Percentiles rank a stretch among this genome's conserved stretches.
Conservation (phyloP, 2,888 invertebrate genomes). For the Caenorhabditis sp. region DNA sequence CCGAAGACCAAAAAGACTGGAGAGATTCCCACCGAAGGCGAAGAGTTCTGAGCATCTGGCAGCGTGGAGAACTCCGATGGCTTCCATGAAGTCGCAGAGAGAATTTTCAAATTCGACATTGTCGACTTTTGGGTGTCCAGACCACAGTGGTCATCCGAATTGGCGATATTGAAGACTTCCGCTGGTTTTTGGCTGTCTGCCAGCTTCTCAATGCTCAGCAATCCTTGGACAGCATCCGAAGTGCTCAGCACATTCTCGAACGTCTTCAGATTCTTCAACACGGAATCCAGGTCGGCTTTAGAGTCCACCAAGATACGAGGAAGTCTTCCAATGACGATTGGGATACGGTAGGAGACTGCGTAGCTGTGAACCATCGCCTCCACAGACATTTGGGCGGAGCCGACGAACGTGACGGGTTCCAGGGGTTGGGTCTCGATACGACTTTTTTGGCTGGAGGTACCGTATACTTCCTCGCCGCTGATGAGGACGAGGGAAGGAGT, state of each 20-base stretch:
- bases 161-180: slow-evolving; percentile 57
- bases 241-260: slow-evolving; percentile 22
- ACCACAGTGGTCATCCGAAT: slow-evolving; percentile 1
- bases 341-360: slow-evolving; percentile 76
- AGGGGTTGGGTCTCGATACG: slow-evolving; percentile 58
- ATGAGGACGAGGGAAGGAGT: slow-evolving; percentile 35
- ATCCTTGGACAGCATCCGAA: slow-evolving; percentile 29
- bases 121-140: background rate
- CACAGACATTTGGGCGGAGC: slow-evolving; percentile 71
- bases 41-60: background rate
- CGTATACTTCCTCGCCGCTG: slow-evolving; percentile 65
- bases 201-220: slow-evolving; percentile 24
- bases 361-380: slow-evolving; percentile 80
- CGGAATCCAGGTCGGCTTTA: background rate
- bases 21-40: background rate
- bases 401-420: slow-evolving; percentile 61
- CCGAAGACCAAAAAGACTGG: slow-evolving; percentile 50
- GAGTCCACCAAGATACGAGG: slow-evolving; percentile 23
- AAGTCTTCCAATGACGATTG: slow-evolving; percentile 73
- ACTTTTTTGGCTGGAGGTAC: slow-evolving; percentile 27
- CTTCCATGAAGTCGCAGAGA: slow-evolving; percentile 4
- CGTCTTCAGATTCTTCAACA: background rate
- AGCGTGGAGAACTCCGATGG: background rate
- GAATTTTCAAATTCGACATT: slow-evolving; percentile 16
- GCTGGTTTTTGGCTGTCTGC: slow-evolving; percentile 37